These are phyloP conservation scores for Tragulus kanchil DNA, from an alignment of 2,113 vertebrate species.

Conservation along the genomic window DNA sequence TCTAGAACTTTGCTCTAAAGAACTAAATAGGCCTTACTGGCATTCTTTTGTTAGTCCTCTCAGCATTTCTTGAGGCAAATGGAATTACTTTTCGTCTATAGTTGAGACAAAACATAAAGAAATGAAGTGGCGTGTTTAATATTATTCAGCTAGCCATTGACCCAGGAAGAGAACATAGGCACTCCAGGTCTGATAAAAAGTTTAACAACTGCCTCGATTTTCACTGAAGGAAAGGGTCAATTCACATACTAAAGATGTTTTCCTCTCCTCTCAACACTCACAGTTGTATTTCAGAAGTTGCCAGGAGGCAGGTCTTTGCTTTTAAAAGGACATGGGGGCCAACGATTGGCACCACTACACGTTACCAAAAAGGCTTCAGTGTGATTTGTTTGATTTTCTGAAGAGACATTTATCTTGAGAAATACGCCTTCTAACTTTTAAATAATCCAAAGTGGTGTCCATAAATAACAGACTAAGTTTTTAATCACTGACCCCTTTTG, in stretches of 20 bases:
- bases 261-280: neutral
- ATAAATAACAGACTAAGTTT: slow-evolving; percentile 45
- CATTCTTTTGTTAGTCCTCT: neutral
- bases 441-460: neutral
- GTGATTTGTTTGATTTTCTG: slow-evolving; percentile 58
- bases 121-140: neutral
- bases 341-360: slow-evolving; percentile 47
- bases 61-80: neutral
- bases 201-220: neutral
- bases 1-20: slow-evolving; percentile 27
- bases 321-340: slow-evolving; percentile 44
- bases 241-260: slow-evolving; percentile 41
- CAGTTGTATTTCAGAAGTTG: slow-evolving; percentile 55
- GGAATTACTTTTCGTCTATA: slow-evolving; percentile 2
- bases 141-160: neutral
- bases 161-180: neutral
- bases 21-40: slow-evolving; percentile 10
- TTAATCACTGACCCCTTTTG: slow-evolving; percentile 1
- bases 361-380: slow-evolving; percentile 25
- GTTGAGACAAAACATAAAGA: slow-evolving; percentile 6
- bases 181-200: neutral
- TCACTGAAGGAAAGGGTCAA: neutral
- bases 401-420: neutral
- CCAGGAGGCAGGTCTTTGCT: slow-evolving; percentile 25
- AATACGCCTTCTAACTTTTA: slow-evolving; percentile 43